Base-by-base conservation (phyloP, 35 echinoderm and acorn worm genomes). In the Acanthaster planci region DNA sequence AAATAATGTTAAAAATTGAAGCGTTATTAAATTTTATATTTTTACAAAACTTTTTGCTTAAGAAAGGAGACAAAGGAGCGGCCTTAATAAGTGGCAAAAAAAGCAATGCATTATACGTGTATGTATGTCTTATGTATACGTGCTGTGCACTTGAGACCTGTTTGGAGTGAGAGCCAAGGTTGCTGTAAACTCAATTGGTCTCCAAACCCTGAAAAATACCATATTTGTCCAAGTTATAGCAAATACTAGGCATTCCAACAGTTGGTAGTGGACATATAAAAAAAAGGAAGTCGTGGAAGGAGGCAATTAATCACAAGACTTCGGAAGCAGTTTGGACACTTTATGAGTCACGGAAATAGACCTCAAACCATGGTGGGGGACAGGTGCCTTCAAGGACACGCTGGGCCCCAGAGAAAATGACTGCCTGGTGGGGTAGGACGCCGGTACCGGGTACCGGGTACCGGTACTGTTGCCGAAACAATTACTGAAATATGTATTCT, bases 341-440 rank as follows among this genome's bases (percentile, higher is more conserved):
- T 72, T 72, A 72, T 72, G 64, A 72, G 34, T 72, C 64, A 72
- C 64, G 1, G 7, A 72, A 72, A 72, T 72, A 72, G 64, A 72
- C 64, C 64, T 31, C 23, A 72, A 72, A 72, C 64, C n/a, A n/a
- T n/a, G 14, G 34, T 34, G 34, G 64, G 64, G 23, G 64, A 72
- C 64, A 72, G 64, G 64, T 72, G 64, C 21, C 30, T 72, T 60
- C 3, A 27, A 7, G 30, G 64, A 29, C 64, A 19, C 64, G 30
- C 34, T 72, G 64, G 23, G 64, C 14, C 34, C 34, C 30, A 1
- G 19, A 34, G 30, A 47, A 47, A 47, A 12, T 47, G 42, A 47
- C 4, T 47, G 42, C 42, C 12, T 47, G 12, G 12, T 47, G n/a
- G n/a, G n/a, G n/a, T n/a, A n/a, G n/a, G n/a, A n/a, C n/a, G n/a